Evolutionary conservation across 2,888 invertebrate species (phyloP), one percentile per base, ranked within the genome.

Genomic region (Odontothrips loti): DNA sequence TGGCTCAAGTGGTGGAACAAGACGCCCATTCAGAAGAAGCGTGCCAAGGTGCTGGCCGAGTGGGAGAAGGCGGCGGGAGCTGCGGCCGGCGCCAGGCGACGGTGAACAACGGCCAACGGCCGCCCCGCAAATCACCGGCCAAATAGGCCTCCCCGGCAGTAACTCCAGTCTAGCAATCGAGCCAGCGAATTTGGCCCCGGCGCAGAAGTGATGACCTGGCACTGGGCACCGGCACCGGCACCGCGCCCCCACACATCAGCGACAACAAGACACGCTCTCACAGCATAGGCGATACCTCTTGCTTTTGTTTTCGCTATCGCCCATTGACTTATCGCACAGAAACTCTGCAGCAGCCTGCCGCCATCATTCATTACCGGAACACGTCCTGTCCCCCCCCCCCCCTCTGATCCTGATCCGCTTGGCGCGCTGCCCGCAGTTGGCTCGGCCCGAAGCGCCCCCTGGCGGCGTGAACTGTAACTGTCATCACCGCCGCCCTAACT

Each of bases 1-100:
- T 75, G 68, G 68, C 68, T 75, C 68, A 27, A 27, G 68, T 75
- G 68, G 68, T 75, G 68, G 68, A 27, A 27, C 68, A 23, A 27
- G 68, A 75, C 68, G 68, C 68, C 68, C 3, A 75, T 75, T 27
- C 68, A 75, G 27, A 75, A 27, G 68, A 75, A 75, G 68, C 68
- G 68, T 12, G 68, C 68, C 68, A 75, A 75, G 27, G 23, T 75
- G 68, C 68, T 75, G 68, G 68, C n/a, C 23, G 68, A 75, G 68
- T 75, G 68, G 68, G 27, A 75, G 68, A 23, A 27, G 68, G 68
- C 68, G 68, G 68, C 68, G 23, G 68, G 23, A 23, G 58, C 58
- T 6, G 11, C 58, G 0, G 58, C 20, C 11, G 58, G 58, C 58
- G 58, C 15, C n/a, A 58, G 17, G 34, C 34, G 34, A 43, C 34